phyloP scores from a whole-genome alignment of 1,140 invertebrate species.

The Adelges cooleyi region DNA sequence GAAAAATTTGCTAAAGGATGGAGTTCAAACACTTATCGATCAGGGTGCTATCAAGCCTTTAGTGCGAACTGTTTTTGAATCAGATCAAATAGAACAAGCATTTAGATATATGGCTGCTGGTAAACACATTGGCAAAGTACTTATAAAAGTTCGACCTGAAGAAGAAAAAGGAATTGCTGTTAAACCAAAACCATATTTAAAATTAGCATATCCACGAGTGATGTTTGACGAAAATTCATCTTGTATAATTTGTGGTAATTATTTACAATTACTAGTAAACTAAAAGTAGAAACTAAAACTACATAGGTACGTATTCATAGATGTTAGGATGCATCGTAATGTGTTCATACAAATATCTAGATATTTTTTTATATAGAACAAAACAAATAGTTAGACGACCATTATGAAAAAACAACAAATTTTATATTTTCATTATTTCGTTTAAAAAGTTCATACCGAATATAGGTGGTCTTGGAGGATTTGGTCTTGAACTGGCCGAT shows the following conservation, averaged over 20 bases:
- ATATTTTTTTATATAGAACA: no score
- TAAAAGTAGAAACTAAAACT: no score
- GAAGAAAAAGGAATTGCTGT: slow-evolving; percentile 35
- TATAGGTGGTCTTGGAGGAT: slow-evolving; percentile 76
- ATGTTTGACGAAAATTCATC: slow-evolving; percentile 40
- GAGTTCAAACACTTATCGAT: slow-evolving; percentile 51
- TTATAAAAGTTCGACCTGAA: slow-evolving; percentile 54
- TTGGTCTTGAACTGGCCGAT: slow-evolving; percentile 79
- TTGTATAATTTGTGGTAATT: slow-evolving; percentile 42
- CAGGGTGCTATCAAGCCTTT: slow-evolving; percentile 54
- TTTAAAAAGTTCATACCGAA: no score
- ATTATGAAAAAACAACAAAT: no score
- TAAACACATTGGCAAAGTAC: slow-evolving; percentile 78
- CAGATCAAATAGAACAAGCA: slow-evolving; percentile 50
- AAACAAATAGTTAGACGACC: no score
- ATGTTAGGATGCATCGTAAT: no score
- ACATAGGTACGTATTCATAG: no score
- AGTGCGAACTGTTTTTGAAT: slow-evolving; percentile 46
- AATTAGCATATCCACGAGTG: slow-evolving; percentile 45
- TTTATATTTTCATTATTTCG: no score
- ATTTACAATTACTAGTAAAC: no score
- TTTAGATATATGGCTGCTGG: slow-evolving; percentile 53
- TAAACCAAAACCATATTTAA: slow-evolving; percentile 34
- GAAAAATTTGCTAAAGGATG: slow-evolving; percentile 39
- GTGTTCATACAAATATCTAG: no score